A percentile compares a stretch with the other conserved stretches of the same genome.
Conservation (phyloP, 2,113 vertebrate species). For the Psephotus haematonotus region DNA sequence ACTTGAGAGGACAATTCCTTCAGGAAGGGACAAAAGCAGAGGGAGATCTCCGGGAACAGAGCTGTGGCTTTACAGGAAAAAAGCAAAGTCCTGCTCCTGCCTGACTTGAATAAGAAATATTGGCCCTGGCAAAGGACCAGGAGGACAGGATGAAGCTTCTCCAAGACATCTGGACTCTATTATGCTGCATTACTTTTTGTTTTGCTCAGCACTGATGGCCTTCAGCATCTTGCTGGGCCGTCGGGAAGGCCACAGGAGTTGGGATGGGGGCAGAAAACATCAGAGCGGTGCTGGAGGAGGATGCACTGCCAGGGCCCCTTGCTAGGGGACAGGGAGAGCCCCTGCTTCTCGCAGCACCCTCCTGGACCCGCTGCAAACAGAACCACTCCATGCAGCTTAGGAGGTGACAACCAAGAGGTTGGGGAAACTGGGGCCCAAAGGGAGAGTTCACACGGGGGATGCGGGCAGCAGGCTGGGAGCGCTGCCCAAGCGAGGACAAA, state of each 20-base stretch:
- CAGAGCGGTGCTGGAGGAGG: neutral
- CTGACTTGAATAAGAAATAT: constrained; percentile 19
- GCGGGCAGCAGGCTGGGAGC: neutral
- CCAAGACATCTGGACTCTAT: constrained; percentile 41
- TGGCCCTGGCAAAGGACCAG: neutral
- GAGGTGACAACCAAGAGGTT: neutral
- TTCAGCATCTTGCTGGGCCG: neutral
- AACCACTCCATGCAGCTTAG: rapidly evolving
- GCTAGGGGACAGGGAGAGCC: rapidly evolving
- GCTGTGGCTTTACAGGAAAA: neutral
- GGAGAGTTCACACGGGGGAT: rapidly evolving
- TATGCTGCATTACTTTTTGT: neutral
- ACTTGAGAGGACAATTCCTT: rapidly evolving
- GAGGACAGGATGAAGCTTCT: neutral
- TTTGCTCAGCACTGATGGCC: neutral
- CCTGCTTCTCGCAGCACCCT: neutral
- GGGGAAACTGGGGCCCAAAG: neutral
- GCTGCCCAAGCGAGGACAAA: neutral
- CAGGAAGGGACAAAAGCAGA: neutral
- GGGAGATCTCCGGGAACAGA: neutral
- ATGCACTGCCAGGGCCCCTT: rapidly evolving
- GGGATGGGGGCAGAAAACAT: neutral
- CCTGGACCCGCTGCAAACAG: neutral
- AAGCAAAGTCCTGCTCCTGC: neutral
- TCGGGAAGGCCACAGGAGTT: neutral